Percentiles rank a stretch among this genome's conserved stretches.
Conservation (phyloP, 1,140 invertebrate genomes). For the Proctacanthus coquilletti region DNA sequence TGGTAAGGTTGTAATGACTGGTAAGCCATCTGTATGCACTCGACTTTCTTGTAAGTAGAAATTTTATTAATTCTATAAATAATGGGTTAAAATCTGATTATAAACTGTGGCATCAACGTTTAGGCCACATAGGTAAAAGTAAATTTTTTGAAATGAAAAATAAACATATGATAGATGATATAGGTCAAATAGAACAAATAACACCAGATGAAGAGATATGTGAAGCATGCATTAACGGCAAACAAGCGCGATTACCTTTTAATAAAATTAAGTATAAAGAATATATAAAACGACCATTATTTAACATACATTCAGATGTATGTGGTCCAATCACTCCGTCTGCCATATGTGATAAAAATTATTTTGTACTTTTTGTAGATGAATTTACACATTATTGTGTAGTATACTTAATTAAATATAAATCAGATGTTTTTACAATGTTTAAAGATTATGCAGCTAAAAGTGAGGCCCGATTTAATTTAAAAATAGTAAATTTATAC, state of each 20-base stretch:
- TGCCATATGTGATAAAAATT: constrained; percentile 22
- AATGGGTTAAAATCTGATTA: constrained; percentile 12
- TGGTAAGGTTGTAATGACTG: constrained; percentile 1
- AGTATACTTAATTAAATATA: constrained; percentile 19
- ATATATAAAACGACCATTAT: constrained; percentile 25
- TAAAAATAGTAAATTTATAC: constrained; percentile 24
- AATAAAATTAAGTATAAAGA: constrained; percentile 21
- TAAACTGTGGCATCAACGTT: constrained; percentile 23
- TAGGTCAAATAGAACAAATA: constrained; percentile 13
- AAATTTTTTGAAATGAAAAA: constrained; percentile 22
- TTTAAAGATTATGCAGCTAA: constrained; percentile 24
- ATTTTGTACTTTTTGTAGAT: constrained; percentile 27
- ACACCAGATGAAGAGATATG: constrained; percentile 18
- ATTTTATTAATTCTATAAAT: constrained; percentile 2
- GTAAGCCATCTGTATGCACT: background rate
- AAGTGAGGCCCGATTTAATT: constrained; percentile 22
- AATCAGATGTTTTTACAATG: constrained; percentile 19
- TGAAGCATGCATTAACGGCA: constrained; percentile 31
- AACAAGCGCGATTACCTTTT: constrained; percentile 28
- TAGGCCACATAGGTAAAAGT: constrained; percentile 19
- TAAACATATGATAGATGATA: constrained; percentile 18
- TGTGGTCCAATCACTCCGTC: constrained; percentile 29
- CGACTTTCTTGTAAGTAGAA: background rate
- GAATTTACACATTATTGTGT: constrained; percentile 24
- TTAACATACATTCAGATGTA: constrained; percentile 29